These are phyloP conservation scores for Rhizomys pruinosus DNA, from an alignment of 2,113 vertebrate genomes.

Conservation along the genomic window DNA sequence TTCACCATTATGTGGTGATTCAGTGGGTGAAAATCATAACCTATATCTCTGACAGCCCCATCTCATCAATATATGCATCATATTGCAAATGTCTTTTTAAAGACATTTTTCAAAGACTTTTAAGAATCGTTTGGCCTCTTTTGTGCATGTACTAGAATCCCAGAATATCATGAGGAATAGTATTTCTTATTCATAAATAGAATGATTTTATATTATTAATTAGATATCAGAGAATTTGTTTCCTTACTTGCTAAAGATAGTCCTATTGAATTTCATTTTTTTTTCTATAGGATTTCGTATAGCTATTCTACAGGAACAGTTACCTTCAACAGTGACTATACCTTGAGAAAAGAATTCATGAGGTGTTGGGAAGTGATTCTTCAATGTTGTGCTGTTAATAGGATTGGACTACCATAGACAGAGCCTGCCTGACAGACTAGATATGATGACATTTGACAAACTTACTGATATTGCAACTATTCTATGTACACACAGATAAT, in stretches of 20 bases:
- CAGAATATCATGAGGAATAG: background rate
- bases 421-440: constrained; percentile 53
- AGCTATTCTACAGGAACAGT: constrained; percentile 21
- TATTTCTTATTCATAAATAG: background rate
- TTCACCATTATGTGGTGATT: background rate
- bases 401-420: constrained; percentile 58
- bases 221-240: constrained; percentile 7
- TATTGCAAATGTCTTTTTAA: background rate
- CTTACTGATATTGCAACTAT: constrained; percentile 60
- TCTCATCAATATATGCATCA: background rate
- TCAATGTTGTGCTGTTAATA: background rate
- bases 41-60: background rate
- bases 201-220: background rate
- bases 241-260: background rate
- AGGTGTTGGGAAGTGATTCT: background rate
- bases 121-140: background rate
- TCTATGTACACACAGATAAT: constrained; percentile 69
- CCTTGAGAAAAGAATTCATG: constrained; percentile 29
- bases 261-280: background rate
- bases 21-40: background rate
- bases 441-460: constrained; percentile 73
- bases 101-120: background rate
- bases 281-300: background rate
- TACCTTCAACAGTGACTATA: background rate
- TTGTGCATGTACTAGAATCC: background rate